A percentile compares a stretch with the other conserved stretches of the same genome.
These are phyloP conservation scores for Cheilosia grossa DNA, from an alignment of 2,888 invertebrate genomes.

Conservation along the genomic window DNA sequence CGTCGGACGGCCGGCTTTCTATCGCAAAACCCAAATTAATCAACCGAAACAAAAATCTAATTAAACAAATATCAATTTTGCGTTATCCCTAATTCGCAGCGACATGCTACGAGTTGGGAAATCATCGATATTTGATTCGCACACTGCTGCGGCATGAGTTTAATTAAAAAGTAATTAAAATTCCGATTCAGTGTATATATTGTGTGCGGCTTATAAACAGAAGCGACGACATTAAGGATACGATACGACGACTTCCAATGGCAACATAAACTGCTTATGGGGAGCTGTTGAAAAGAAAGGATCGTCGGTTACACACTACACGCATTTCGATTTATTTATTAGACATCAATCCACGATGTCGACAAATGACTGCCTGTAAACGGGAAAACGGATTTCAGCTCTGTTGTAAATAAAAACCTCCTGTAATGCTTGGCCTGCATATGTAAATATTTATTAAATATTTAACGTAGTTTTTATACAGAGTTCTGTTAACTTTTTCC, in stretches of 20 bases:
- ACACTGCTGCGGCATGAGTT: conserved; percentile 29
- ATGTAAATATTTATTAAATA: conserved; percentile 61
- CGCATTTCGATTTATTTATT: conserved; percentile 57
- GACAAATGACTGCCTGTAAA: conserved; percentile 45
- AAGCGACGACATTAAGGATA: conserved; percentile 29
- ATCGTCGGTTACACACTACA: conserved; percentile 22
- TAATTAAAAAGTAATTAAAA: conserved; percentile 73
- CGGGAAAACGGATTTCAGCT: conserved; percentile 43
- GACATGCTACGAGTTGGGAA: conserved; percentile 45
- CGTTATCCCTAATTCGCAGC: conserved; percentile 39
- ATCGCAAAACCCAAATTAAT: conserved; percentile 26
- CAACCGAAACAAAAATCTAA: conserved; percentile 58
- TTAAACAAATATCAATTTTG: conserved; percentile 66
- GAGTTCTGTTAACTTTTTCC: conserved; percentile 22
- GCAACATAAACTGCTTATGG: conserved; percentile 22
- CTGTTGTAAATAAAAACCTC: conserved; percentile 54
- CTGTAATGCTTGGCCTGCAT: conserved; percentile 60
- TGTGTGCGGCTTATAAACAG: conserved; percentile 7
- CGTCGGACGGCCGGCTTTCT: conserved; percentile 3
- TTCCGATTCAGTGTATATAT: conserved; percentile 40
- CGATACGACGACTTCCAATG: conserved; percentile 21
- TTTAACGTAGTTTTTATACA: conserved; percentile 30
- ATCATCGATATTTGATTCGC: conserved; percentile 48
- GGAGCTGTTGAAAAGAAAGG: not conserved
- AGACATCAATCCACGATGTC: conserved; percentile 48